phyloP scores from a whole-genome alignment of 2,888 invertebrate genomes.

The Glyphotaelius pellucidus region DNA sequence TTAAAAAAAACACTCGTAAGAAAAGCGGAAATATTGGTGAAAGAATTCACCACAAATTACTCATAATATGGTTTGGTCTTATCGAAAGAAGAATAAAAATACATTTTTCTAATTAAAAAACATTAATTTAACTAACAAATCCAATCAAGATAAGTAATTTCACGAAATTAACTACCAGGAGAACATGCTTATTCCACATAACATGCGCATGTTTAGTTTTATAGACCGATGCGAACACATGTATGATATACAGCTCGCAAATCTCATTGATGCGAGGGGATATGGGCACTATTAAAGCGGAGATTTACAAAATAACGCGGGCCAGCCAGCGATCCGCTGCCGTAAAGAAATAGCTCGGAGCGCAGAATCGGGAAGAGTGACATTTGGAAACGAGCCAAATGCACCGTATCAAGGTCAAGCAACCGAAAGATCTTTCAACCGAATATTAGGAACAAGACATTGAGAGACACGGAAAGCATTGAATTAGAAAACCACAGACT shows the following conservation, averaged over 20 bases:
- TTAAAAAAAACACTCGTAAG: not conserved
- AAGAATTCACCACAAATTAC: conserved; percentile 2
- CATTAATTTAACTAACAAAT: no score
- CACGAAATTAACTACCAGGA: not conserved
- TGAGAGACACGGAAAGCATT: not conserved
- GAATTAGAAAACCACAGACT: not conserved
- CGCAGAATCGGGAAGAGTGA: conserved; percentile 11
- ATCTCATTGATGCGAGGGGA: conserved; percentile 30
- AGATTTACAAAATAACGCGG: conserved; percentile 16
- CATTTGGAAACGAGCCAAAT: conserved; percentile 5
- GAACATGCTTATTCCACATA: not conserved
- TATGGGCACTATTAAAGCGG: not conserved
- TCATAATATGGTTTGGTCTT: conserved; percentile 31
- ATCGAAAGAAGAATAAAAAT: not conserved
- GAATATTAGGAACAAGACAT: conserved; percentile 5
- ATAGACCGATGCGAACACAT: not conserved
- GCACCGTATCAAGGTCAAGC: conserved; percentile 32
- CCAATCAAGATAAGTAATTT: no score
- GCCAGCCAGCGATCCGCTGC: not conserved
- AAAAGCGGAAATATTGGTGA: not conserved
- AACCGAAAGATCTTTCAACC: conserved; percentile 26
- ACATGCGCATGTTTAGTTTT: not conserved
- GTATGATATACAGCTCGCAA: conserved; percentile 13
- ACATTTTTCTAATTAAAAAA: not conserved
- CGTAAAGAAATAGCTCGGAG: conserved; percentile 13